Percentiles rank a stretch among this genome's conserved stretches.
phyloP scores from a whole-genome alignment of 2,888 invertebrate species.

The Cataglyphis altisquamis region DNA sequence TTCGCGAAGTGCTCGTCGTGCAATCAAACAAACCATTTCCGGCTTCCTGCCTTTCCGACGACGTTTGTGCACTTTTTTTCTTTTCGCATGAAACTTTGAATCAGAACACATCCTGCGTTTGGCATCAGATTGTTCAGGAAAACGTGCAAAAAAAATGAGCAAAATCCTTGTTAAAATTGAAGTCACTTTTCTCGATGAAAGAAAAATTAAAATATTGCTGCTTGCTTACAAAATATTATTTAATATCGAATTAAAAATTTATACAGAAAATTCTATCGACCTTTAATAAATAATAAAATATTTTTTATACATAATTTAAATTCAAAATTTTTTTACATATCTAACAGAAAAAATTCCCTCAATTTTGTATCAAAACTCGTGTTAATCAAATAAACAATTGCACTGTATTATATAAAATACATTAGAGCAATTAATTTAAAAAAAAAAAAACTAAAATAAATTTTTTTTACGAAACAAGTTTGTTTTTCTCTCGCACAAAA shows the following conservation, averaged over 20 bases:
- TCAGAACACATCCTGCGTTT: background rate
- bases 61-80: background rate
- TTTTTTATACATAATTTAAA: background rate
- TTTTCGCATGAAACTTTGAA: background rate
- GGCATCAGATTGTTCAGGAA: background rate
- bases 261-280: background rate
- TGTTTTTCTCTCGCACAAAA: background rate
- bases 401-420: too few relatives aligned
- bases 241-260: background rate
- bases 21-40: conserved; percentile 34
- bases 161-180: background rate
- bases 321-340: too few relatives aligned
- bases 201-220: background rate
- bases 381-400: too few relatives aligned
- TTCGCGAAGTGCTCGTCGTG: conserved; percentile 21
- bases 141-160: background rate
- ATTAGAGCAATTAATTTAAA: too few relatives aligned
- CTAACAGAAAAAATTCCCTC: too few relatives aligned
- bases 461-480: background rate
- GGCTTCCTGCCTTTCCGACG: conserved; percentile 9
- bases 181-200: background rate
- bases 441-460: too few relatives aligned
- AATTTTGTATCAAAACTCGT: too few relatives aligned
- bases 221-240: background rate
- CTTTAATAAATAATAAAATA: background rate